Evolutionary conservation across 2,797 vertebrate genomes (phyloP).

Genomic region (Phoebastria nigripes): DNA sequence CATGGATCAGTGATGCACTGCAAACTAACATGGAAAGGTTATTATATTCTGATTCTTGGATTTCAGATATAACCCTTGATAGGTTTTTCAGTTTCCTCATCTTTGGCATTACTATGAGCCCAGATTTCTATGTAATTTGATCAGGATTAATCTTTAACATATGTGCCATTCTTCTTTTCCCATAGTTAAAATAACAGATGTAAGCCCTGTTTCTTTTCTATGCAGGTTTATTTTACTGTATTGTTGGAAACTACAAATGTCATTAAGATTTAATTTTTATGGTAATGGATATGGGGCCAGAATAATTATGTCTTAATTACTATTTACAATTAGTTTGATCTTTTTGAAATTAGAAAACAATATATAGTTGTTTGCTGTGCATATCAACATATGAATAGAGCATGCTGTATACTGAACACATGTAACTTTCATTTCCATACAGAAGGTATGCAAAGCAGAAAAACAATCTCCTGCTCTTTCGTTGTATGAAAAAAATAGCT

Average conservation of each 20-base stretch:
- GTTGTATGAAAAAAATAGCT: neutral
- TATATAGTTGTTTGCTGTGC: neutral
- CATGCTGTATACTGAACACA: neutral
- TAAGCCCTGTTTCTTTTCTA: neutral
- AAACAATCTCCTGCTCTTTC: neutral
- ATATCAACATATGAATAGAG: neutral
- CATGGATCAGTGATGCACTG: neutral
- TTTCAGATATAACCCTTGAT: neutral
- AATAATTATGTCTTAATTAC: neutral
- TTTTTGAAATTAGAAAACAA: neutral
- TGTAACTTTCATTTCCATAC: neutral
- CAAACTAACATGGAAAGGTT: neutral
- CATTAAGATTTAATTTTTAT: neutral
- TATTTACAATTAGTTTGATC: neutral
- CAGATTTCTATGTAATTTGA: slow-evolving; percentile 34
- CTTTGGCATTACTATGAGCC: neutral
- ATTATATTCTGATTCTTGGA: neutral
- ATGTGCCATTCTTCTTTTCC: slow-evolving; percentile 23
- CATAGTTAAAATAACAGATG: slow-evolving; percentile 3
- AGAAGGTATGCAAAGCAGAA: neutral
- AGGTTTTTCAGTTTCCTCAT: slow-evolving; percentile 18
- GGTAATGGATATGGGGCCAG: neutral
- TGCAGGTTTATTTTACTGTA: neutral
- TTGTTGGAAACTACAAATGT: neutral
- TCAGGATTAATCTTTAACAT: slow-evolving; percentile 44